Conservation (phyloP, 2,113 vertebrate genomes). For the Thalassoma bifasciatum region DNA sequence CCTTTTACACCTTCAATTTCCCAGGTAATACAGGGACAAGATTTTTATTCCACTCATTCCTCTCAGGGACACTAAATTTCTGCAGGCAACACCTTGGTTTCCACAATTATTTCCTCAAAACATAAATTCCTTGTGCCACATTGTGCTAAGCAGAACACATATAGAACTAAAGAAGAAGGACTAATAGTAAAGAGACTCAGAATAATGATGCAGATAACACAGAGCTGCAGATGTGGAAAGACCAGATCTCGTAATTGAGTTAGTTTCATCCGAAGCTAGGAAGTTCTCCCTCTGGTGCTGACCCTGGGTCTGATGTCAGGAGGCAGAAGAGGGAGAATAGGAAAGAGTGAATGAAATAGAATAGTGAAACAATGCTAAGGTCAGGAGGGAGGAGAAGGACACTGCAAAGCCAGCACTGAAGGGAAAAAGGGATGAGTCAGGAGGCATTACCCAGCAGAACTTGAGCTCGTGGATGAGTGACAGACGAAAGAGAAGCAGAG, state of each 20-base stretch:
- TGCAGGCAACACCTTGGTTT: slow-evolving; percentile 26
- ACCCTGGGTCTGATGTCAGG: slow-evolving; percentile 50
- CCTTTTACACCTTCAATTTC: neutral
- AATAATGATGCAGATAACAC: slow-evolving; percentile 14
- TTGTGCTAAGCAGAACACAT: neutral
- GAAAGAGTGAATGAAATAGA: slow-evolving; percentile 55
- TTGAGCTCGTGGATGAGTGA: slow-evolving; percentile 44
- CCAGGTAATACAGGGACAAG: neutral
- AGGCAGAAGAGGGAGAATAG: slow-evolving; percentile 40
- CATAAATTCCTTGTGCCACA: neutral
- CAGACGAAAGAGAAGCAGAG: slow-evolving; percentile 39
- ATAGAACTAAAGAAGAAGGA: slow-evolving; percentile 7
- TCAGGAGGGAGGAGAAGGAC: slow-evolving; percentile 20
- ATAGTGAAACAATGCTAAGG: slow-evolving; percentile 26
- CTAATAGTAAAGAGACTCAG: slow-evolving; percentile 23
- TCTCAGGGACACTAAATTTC: slow-evolving; percentile 13
- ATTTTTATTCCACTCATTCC: neutral
- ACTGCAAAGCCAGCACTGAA: slow-evolving; percentile 28
- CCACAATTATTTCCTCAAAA: slow-evolving; percentile 12
- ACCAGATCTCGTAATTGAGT: slow-evolving; percentile 40
- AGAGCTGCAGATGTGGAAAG: slow-evolving; percentile 13
- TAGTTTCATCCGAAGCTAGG: slow-evolving; percentile 40
- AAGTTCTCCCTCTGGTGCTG: slow-evolving; percentile 41
- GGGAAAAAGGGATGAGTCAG: slow-evolving; percentile 3
- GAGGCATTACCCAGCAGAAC: slow-evolving; percentile 25